Percentiles rank a stretch among this genome's conserved stretches.
Conservation (phyloP, 2,797 vertebrate species). For the Anguilla anguilla region DNA sequence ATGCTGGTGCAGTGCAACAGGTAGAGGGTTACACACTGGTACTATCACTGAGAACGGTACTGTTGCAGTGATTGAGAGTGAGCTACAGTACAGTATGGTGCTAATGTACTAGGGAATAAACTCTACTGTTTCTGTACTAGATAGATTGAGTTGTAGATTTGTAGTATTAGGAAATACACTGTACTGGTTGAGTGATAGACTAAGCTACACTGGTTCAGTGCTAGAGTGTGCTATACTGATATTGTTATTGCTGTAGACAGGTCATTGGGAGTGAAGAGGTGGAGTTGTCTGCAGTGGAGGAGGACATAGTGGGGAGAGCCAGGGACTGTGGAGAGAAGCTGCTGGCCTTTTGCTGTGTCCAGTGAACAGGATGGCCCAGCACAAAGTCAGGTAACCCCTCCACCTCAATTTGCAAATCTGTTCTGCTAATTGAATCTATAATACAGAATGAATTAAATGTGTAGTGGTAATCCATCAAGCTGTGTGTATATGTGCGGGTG, state of each 20-base stretch:
- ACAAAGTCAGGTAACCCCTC: conserved; percentile 70
- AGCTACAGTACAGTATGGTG: not conserved
- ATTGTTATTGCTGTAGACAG: conserved; percentile 27
- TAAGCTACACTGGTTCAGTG: conserved; percentile 1
- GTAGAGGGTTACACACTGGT: not conserved
- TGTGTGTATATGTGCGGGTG: not conserved
- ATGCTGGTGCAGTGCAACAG: not conserved
- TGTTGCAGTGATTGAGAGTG: conserved; percentile 21
- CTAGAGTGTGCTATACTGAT: conserved; percentile 38
- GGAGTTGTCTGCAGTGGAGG: conserved; percentile 35
- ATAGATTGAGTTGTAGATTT: not conserved
- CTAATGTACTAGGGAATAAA: conserved; percentile 35
- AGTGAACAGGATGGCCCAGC: conserved; percentile 69
- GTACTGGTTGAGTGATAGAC: conserved; percentile 24
- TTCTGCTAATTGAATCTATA: not conserved
- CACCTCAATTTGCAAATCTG: no score
- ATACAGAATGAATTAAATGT: not conserved
- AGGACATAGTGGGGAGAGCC: conserved; percentile 28
- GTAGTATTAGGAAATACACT: not conserved
- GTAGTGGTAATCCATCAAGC: not conserved
- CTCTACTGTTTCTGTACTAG: not conserved
- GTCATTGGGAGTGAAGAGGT: not conserved
- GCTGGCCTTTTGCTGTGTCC: not conserved
- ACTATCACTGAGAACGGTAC: not conserved
- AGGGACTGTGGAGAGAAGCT: conserved; percentile 22